These are phyloP conservation scores for Drosophila saltans DNA, from an alignment of 1,140 invertebrate genomes.

Conservation along the genomic window DNA sequence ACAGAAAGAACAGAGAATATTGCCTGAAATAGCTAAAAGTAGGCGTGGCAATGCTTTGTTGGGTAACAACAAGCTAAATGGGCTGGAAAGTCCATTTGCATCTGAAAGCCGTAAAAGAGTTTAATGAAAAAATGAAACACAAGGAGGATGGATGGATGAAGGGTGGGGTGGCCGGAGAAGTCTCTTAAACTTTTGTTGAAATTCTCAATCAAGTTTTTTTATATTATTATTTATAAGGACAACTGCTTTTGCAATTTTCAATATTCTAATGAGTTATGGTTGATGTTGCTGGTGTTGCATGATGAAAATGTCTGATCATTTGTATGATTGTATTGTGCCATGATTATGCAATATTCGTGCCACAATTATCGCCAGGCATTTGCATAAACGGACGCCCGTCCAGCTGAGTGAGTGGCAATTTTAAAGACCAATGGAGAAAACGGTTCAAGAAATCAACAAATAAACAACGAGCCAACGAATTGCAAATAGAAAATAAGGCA, in stretches of 20 bases:
- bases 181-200: conserved; percentile 26
- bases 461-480: conserved; percentile 19
- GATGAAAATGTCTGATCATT: conserved; percentile 60
- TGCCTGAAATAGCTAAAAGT: conserved; percentile 57
- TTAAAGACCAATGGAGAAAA: conserved; percentile 49
- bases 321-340: conserved; percentile 55
- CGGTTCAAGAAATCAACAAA: conserved; percentile 21
- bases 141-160: too few relatives aligned
- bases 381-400: conserved; percentile 65
- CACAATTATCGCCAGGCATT: conserved; percentile 73
- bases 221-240: too few relatives aligned
- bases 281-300: conserved; percentile 18
- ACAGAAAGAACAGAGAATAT: conserved; percentile 1
- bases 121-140: conserved; percentile 12
- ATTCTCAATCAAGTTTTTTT: background rate
- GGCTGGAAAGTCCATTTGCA: conserved; percentile 46
- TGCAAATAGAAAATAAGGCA: conserved; percentile 30
- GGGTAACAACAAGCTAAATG: conserved; percentile 53
- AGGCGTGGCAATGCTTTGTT: conserved; percentile 27
- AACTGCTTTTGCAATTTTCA: conserved; percentile 34
- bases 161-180: conserved; percentile 20
- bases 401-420: conserved; percentile 69
- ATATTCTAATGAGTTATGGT: conserved; percentile 43
- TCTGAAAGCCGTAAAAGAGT: background rate
- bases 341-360: conserved; percentile 79